phyloP scores from a whole-genome alignment of 2,113 vertebrate genomes.

The Etia nguti region DNA sequence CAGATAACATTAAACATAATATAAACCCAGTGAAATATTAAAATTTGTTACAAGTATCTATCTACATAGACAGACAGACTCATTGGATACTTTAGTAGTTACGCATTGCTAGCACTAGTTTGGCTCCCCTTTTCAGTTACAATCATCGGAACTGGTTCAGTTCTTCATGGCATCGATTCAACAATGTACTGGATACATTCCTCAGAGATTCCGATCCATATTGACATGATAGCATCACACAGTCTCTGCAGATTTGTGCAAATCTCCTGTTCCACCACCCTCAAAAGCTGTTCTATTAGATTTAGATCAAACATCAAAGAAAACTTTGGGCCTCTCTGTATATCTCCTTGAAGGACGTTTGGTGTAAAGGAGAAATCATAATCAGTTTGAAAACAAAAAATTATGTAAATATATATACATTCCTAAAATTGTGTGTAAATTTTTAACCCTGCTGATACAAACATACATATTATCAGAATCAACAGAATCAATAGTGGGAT shows the following conservation, averaged over 20 bases:
- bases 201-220: background rate
- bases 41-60: too few relatives aligned
- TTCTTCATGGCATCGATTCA: background rate
- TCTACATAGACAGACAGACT: too few relatives aligned
- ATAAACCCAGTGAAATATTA: too few relatives aligned
- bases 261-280: background rate
- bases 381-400: background rate
- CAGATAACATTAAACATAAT: too few relatives aligned
- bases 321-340: background rate
- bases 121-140: too few relatives aligned
- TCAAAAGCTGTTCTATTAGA: background rate
- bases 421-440: background rate
- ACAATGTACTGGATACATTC: background rate
- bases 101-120: too few relatives aligned
- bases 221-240: background rate
- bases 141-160: too few relatives aligned
- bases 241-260: background rate
- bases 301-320: background rate
- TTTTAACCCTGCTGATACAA: background rate
- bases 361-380: background rate
- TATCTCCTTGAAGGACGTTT: background rate
- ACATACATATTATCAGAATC: background rate
- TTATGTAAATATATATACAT: background rate
- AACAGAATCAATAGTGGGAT: too few relatives aligned
- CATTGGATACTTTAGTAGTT: too few relatives aligned